Base-by-base conservation (phyloP, 1,140 invertebrate genomes). In the Listronotus bonariensis region DNA sequence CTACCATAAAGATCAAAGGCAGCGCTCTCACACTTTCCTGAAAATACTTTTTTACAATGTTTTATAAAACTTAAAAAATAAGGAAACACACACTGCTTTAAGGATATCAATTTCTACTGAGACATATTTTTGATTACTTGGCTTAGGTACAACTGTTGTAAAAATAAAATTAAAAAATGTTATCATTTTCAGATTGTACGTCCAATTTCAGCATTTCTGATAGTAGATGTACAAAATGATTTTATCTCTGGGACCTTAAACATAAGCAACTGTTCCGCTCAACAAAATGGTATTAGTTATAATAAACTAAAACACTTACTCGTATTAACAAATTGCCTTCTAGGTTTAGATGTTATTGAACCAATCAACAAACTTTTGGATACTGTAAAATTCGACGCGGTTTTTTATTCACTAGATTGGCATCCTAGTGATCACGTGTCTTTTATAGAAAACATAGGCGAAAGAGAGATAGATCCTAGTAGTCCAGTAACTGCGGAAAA, bases 201-300 rank as follows among this genome's bases (percentile, higher is more conserved):
- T 57, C 95, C 95, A 26, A 88, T 92, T 53, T 91, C 87, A 75
- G 95, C 91, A n/a, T 90, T 98, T 74, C 81, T 99, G 31, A 88
- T 98, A 62, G 92, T 99, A 49, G 97, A 99, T 80, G 95, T 98
- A 4, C 97, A 99, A 82, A 98, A 99, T 81, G 97, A 99, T 81
- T 99, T 99, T 80, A 97, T 99, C 74, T 88, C 89, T 58, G 97
- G 97, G 46, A 93, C 93, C 11, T 84, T 99, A 53, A 91, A 97
- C 72, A 92, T 99, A 72, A 91, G 88, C 76, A 90, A 96, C 72
- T 97, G 95, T 79, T 91, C 92, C 52, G 95, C 95, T 18, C 89
- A 92, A 72, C 94, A 98, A 66, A 91, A 97, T 78, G 93, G 64
- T 92, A 48, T 55, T 49, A 43, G 15, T 43, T 5, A 8, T 8